phyloP scores from a whole-genome alignment of 2,888 invertebrate genomes.

The Pseudococcus longispinus region DNA sequence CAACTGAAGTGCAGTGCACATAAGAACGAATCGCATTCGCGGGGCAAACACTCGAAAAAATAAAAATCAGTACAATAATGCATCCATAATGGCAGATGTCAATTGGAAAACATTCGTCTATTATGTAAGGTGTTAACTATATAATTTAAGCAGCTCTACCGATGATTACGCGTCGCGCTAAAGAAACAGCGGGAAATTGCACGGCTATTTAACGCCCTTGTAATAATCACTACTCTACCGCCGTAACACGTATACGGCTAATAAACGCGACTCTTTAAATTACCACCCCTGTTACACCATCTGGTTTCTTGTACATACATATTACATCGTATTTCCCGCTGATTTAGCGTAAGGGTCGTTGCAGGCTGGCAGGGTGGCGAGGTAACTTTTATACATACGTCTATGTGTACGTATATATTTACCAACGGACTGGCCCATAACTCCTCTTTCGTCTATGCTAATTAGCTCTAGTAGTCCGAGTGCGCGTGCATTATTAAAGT shows the following conservation, averaged over 20 bases:
- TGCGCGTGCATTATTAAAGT: constrained; percentile 25
- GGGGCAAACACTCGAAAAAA: constrained; percentile 41
- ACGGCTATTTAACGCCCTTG: constrained; percentile 48
- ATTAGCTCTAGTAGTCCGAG: neutral
- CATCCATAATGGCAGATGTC: constrained; percentile 53
- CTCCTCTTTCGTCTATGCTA: neutral
- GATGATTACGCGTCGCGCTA: constrained; percentile 35
- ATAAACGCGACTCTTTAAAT: constrained; percentile 44
- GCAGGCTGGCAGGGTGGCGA: neutral
- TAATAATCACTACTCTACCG: constrained; percentile 18
- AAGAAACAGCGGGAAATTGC: constrained; percentile 53
- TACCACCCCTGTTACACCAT: constrained; percentile 50
- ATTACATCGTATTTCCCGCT: constrained; percentile 4
- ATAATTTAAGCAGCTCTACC: constrained; percentile 49
- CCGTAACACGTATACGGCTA: constrained; percentile 47
- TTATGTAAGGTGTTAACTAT: constrained; percentile 56
- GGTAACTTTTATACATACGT: neutral
- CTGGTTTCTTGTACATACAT: constrained; percentile 20
- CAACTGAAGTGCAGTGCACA: constrained; percentile 30
- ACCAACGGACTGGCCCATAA: neutral
- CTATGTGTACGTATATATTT: neutral
- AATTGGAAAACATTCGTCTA: constrained; percentile 56
- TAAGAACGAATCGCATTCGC: neutral
- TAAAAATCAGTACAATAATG: constrained; percentile 48
- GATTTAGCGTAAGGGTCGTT: neutral